Evolutionary conservation across 2,888 invertebrate species (phyloP).

Genomic region (Luperina testacea): DNA sequence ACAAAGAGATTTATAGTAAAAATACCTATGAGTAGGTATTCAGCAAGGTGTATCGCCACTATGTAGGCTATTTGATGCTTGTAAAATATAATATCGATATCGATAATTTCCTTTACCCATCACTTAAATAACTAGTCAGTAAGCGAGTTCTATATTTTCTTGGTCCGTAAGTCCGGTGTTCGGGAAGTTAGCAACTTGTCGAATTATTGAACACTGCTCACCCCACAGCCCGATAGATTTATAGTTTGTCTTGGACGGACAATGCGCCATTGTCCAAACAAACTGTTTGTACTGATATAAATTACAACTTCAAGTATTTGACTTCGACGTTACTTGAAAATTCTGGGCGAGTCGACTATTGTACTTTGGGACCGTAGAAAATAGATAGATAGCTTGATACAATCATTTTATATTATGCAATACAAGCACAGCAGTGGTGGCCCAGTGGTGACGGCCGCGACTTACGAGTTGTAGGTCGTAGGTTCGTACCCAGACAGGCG

Average conservation of each 20-base stretch:
- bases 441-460: too few relatives aligned
- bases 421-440: too few relatives aligned
- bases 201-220: constrained; percentile 83
- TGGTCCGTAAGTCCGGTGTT: constrained; percentile 89
- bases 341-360: constrained; percentile 37
- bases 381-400: neutral
- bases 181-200: constrained; percentile 84
- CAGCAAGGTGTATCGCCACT: neutral
- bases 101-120: constrained; percentile 45
- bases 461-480: too few relatives aligned
- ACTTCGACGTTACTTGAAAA: constrained; percentile 62
- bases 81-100: constrained; percentile 40
- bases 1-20: too few relatives aligned
- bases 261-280: constrained; percentile 71
- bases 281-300: constrained; percentile 66
- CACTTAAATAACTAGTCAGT: constrained; percentile 72
- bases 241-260: constrained; percentile 84
- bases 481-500: too few relatives aligned
- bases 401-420: too few relatives aligned
- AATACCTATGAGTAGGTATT: too few relatives aligned
- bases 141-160: constrained; percentile 87
- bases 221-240: constrained; percentile 74
- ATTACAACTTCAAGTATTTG: constrained; percentile 65
- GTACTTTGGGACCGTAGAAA: constrained; percentile 20
- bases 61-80: neutral